Conservation (phyloP, 2,888 invertebrate genomes). For the Acleris literana region DNA sequence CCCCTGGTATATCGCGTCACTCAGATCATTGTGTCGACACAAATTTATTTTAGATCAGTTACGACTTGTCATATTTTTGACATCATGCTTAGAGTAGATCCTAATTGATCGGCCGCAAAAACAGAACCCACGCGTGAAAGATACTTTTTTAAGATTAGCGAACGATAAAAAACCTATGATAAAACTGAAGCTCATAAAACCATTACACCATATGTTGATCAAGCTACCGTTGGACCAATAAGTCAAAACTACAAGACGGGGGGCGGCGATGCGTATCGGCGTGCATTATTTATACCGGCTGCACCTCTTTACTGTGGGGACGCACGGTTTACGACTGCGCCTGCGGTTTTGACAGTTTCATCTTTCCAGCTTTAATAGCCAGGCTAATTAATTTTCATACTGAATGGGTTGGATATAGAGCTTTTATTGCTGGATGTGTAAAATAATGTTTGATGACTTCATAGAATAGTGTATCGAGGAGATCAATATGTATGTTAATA, state of each 20-base stretch:
- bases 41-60: slow-evolving; percentile 5
- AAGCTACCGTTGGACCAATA: slow-evolving; percentile 55
- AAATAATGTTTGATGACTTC: not conserved
- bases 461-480: no score
- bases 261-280: slow-evolving; percentile 66
- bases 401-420: no score
- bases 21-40: slow-evolving; percentile 23
- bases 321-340: slow-evolving; percentile 40
- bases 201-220: slow-evolving; percentile 41
- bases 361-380: slow-evolving; percentile 4
- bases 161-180: slow-evolving; percentile 21
- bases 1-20: slow-evolving; percentile 19
- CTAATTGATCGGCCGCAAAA: not conserved
- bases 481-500: no score
- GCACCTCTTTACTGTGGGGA: slow-evolving; percentile 55
- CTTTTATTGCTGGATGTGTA: not conserved
- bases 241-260: slow-evolving; percentile 70
- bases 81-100: not conserved
- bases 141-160: not conserved
- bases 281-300: slow-evolving; percentile 69
- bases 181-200: slow-evolving; percentile 14
- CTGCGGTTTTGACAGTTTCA: slow-evolving; percentile 28
- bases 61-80: slow-evolving; percentile 3
- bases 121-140: slow-evolving; percentile 4
- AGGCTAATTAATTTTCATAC: not conserved